phyloP scores from a whole-genome alignment of 1,140 invertebrate species.

The Diploscapter pachys region DNA sequence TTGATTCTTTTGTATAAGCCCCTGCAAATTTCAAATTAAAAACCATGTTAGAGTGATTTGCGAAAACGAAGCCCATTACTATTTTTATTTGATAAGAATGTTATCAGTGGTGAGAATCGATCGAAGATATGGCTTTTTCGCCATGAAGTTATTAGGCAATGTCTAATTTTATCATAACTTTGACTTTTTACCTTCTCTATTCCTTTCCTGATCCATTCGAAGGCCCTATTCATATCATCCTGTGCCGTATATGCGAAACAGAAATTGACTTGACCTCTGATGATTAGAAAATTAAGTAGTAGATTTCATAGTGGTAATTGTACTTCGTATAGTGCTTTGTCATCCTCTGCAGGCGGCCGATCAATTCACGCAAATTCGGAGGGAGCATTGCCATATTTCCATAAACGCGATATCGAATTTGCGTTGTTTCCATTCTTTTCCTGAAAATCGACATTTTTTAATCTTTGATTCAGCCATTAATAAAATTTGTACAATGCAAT shows the following conservation, averaged over 20 bases:
- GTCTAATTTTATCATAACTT: too few relatives aligned
- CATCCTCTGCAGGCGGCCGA: slow-evolving; percentile 73
- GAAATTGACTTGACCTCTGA: slow-evolving; percentile 63
- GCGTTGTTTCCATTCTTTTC: slow-evolving; percentile 77
- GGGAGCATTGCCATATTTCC: slow-evolving; percentile 81
- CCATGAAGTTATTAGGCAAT: too few relatives aligned
- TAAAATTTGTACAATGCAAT: too few relatives aligned
- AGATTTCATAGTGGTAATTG: neutral
- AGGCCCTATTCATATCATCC: slow-evolving; percentile 64
- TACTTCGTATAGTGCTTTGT: slow-evolving; percentile 32
- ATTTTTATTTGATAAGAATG: too few relatives aligned
- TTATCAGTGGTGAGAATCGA: too few relatives aligned
- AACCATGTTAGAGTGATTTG: too few relatives aligned
- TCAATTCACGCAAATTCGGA: slow-evolving; percentile 71
- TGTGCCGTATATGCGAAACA: slow-evolving; percentile 65
- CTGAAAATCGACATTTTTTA: slow-evolving; percentile 61
- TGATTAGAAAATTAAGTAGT: slow-evolving; percentile 27
- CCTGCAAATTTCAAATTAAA: neutral
- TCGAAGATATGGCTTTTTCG: too few relatives aligned
- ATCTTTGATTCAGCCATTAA: too few relatives aligned
- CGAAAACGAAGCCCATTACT: too few relatives aligned
- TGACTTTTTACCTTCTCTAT: slow-evolving; percentile 23
- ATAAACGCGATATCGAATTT: slow-evolving; percentile 80
- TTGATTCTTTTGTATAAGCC: slow-evolving; percentile 64
- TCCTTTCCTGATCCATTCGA: slow-evolving; percentile 60